Conservation (phyloP, 2,797 vertebrate species). For the Oophaga sylvatica region DNA sequence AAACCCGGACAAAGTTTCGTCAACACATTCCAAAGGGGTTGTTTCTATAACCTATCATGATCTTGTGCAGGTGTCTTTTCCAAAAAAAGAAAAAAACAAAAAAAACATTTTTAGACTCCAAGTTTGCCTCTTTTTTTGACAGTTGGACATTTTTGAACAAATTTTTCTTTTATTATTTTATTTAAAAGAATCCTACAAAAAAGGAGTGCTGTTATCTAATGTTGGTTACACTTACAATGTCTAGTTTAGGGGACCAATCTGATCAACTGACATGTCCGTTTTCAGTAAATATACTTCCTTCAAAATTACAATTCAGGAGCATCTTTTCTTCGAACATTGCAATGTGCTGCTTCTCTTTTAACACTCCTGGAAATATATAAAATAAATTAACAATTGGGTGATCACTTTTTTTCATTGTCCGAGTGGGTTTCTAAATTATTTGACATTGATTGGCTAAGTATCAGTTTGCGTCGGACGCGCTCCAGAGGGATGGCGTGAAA, state of each 20-base stretch:
- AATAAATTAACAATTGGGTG: background rate
- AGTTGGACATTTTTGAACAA: slow-evolving; percentile 8
- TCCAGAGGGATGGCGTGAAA: no score
- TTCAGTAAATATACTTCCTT: background rate
- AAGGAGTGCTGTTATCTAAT: background rate
- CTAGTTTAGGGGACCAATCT: background rate
- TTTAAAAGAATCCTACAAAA: background rate
- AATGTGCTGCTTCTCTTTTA: background rate
- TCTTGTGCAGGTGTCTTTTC: background rate
- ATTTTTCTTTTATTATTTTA: no score
- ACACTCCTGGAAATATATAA: background rate
- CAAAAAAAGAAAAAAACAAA: background rate
- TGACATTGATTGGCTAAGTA: no score
- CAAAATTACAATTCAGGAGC: background rate
- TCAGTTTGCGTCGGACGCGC: no score
- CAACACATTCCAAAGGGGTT: slow-evolving; percentile 18
- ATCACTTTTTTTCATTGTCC: no score
- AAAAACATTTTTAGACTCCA: slow-evolving; percentile 8
- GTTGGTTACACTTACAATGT: background rate
- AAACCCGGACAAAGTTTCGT: background rate
- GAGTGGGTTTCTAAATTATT: no score
- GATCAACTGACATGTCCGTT: background rate
- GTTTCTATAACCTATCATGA: background rate
- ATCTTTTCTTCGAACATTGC: background rate
- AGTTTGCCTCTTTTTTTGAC: background rate